Base-by-base conservation (phyloP, 2,113 vertebrate species). In the Eurypyga helias region DNA sequence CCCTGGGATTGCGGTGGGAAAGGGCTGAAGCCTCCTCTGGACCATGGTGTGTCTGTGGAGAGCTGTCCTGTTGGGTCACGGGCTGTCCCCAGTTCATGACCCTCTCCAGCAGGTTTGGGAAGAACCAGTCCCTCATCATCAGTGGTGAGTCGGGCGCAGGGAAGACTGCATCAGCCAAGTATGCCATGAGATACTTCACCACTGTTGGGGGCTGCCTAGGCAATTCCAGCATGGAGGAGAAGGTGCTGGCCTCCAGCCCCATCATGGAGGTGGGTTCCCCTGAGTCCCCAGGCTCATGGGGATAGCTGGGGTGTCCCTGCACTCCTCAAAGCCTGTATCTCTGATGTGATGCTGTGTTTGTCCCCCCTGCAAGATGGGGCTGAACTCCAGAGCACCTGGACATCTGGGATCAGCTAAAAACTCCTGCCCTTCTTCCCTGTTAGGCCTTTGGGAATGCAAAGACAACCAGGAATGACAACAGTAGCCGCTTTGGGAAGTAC, bases 391-490 rank as follows among this genome's bases (percentile, higher is more conserved):
- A 38, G 76, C 23, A 43, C 45, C 29, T 70, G 85, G n/a, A 52
- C 61, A 11, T 36, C n/a, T 45, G 41, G 55, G 33, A 13, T 24
- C 13, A 16, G 7, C 25, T 49, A 13, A 80, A n/a, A 20, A 17
- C 57, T 52, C 16, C 45, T 36, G 13, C 45, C 16, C 23, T 36
- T 6, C 31, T 54, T 69, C 54, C 19, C 52, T 14, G 29, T 11
- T 55, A 99, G 98, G 98, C 98, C 26, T 98, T 99, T n/a, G 98
- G 98, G 26, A 99, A 99, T 5, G 98, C 98, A 4, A 98, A 98
- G 97, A 98, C 98, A 17, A 98, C 94, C 34, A 96, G 98, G 38
- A 99, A 99, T 26, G 98, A 98, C 97, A 99, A 99, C 98, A 99
- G 98, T 43, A 99, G 98, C 87, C 90, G 98, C 58, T 99, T 99